phyloP scores from a whole-genome alignment of 2,113 vertebrate species.

The Corythornis madagascariensis region DNA sequence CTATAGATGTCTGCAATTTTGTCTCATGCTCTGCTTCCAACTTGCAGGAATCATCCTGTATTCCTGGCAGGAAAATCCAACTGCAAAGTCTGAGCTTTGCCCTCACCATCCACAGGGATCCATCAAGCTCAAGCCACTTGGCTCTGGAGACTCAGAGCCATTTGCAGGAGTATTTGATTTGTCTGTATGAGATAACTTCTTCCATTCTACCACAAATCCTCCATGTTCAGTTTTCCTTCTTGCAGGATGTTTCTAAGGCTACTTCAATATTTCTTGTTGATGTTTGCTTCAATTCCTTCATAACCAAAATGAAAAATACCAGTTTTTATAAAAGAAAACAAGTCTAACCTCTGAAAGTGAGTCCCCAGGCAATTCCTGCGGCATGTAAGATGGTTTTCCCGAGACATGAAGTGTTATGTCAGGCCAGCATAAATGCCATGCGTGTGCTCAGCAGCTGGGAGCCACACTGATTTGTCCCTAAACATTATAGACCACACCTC shows the following conservation, averaged over 20 bases:
- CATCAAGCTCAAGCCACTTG: background rate
- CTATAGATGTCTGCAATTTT: background rate
- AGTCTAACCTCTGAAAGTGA: background rate
- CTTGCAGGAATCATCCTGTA: background rate
- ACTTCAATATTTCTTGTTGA: background rate
- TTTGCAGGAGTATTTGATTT: background rate
- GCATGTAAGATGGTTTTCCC: background rate
- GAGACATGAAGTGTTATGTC: background rate
- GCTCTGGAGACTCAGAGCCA: background rate
- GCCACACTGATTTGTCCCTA: background rate
- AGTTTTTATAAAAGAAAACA: background rate
- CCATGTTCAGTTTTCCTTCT: background rate
- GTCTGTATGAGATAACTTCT: background rate
- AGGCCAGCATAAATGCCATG: background rate
- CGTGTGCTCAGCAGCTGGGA: slow-evolving; percentile 2
- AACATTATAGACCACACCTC: background rate
- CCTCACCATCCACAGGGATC: background rate
- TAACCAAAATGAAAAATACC: background rate
- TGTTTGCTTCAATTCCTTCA: background rate
- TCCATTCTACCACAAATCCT: background rate
- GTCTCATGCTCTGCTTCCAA: background rate
- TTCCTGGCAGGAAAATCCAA: background rate
- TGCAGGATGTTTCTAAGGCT: background rate
- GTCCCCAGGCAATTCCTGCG: background rate
- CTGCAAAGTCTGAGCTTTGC: background rate